Base-by-base conservation (phyloP, 2,888 invertebrate genomes). In the Biston stratarius region DNA sequence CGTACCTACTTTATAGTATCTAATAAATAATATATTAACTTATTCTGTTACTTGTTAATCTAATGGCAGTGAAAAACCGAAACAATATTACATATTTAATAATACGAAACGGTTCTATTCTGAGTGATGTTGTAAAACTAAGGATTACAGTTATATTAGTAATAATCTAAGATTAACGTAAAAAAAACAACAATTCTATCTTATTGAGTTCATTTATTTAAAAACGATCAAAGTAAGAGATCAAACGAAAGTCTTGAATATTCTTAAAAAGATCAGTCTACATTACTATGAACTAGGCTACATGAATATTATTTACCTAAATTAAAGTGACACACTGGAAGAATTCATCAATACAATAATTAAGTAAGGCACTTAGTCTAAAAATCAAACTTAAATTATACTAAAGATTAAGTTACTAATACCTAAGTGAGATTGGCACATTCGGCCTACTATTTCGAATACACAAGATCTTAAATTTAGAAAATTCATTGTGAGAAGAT, bases 161-260 rank as follows among this genome's bases (percentile, higher is more conserved):
- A 5, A 6, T 38, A 0, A 8, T 38, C 8, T 38, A 38, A 38
- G 24, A 3, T 24, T 24, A 24, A 24, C 3, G 74, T 71, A 47
- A 57, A 75, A 77, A 76, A 69, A 63, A 66, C 34, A 68, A 74
- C 75, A 47, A 57, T 56, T 55, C 47, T 55, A 11, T 56, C 55
- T 51, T 76, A 76, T 77, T 78, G 74, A 64, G 75, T 83, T 81
- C 74, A 80, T 78, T 76, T 77, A 78, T 88, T 91, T 86, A 91
- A 88, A 89, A 85, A 90, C 83, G 88, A 85, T 87, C 85, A 83
- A 70, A 66, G 60, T 72, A 73, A 73, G 93, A 94, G 94, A 94
- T 94, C 94, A 93, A 92, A 89, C 83, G 93, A 94, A 94, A 94
- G 94, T 94, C 92, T 90, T 92, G 84, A 83, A 86, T 77, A 80